Evolutionary conservation across 2,888 invertebrate species (phyloP).

Genomic region (Hydroisotoma schaefferi): DNA sequence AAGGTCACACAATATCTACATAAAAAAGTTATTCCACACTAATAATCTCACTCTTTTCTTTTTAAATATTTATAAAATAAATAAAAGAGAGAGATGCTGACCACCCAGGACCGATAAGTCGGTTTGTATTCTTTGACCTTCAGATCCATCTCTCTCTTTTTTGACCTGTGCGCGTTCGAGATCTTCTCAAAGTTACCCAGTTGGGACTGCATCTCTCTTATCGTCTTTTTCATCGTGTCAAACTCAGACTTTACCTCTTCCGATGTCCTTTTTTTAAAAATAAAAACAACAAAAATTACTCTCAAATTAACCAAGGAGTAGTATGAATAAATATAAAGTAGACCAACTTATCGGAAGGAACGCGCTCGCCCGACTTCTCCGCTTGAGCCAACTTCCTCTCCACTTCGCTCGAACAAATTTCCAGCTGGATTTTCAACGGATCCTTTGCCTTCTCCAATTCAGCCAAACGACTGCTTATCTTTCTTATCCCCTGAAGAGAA

Average conservation of each 20-base stretch:
- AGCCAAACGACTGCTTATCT: neutral
- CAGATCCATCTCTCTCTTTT: slow-evolving; percentile 1
- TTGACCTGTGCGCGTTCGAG: neutral
- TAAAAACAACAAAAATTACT: neutral
- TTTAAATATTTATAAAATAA: neutral
- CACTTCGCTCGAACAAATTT: neutral
- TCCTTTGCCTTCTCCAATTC: neutral
- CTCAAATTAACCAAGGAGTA: too few species aligned
- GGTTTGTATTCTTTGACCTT: slow-evolving; percentile 13
- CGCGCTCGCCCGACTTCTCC: too few species aligned
- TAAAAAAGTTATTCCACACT: neutral
- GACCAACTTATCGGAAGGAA: too few species aligned
- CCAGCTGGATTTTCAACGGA: neutral
- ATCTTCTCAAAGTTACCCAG: slow-evolving; percentile 21
- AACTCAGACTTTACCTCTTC: slow-evolving; percentile 18
- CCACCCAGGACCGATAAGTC: slow-evolving; percentile 4
- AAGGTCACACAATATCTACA: slow-evolving; percentile 6
- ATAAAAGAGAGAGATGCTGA: slow-evolving; percentile 10
- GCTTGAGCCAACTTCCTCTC: slow-evolving; percentile 14
- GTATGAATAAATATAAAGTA: too few species aligned
- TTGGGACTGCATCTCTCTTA: slow-evolving; percentile 20
- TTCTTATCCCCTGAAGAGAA: neutral
- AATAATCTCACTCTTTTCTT: neutral
- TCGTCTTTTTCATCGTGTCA: slow-evolving; percentile 17
- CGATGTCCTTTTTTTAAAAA: slow-evolving; percentile 6